A percentile compares a stretch with the other conserved stretches of the same genome.
Evolutionary conservation across 1,140 invertebrate species (phyloP).

Genomic region (Vanessa atalanta): DNA sequence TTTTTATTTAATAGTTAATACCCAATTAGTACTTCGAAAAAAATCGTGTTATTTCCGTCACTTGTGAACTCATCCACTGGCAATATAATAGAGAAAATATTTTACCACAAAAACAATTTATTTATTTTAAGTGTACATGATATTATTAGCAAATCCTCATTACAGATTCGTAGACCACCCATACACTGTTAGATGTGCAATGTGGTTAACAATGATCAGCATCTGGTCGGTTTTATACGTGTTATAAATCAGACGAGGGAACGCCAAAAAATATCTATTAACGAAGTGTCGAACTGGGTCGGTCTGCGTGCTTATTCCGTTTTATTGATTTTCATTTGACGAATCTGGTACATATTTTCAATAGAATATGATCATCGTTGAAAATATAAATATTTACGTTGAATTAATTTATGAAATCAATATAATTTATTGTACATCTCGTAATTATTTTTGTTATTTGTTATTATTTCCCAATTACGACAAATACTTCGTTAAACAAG

Average conservation of each 20-base stretch:
- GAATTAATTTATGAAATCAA: too few relatives aligned
- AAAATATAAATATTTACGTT: not conserved
- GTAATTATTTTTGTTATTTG: too few relatives aligned
- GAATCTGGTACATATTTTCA: not conserved
- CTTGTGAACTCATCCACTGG: too few relatives aligned
- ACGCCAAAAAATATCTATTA: conserved; percentile 61
- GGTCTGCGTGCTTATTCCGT: conserved; percentile 33
- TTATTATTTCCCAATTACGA: too few relatives aligned
- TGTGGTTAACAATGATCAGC: conserved; percentile 54
- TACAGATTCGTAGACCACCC: conserved; percentile 51
- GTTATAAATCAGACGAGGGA: conserved; percentile 61
- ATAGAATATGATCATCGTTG: not conserved
- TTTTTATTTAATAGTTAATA: too few relatives aligned
- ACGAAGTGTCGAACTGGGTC: conserved; percentile 51
- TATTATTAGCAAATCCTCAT: not conserved
- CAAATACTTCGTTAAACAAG: too few relatives aligned
- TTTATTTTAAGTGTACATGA: not conserved
- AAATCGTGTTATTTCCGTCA: too few relatives aligned
- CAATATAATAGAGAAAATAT: not conserved
- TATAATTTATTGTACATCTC: too few relatives aligned
- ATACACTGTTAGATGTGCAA: conserved; percentile 47
- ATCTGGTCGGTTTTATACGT: conserved; percentile 64
- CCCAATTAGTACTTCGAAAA: too few relatives aligned
- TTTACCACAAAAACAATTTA: not conserved
- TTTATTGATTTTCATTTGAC: conserved; percentile 29